These are phyloP conservation scores for Poecilia gillii DNA, from an alignment of 2,797 vertebrate species.

Conservation along the genomic window DNA sequence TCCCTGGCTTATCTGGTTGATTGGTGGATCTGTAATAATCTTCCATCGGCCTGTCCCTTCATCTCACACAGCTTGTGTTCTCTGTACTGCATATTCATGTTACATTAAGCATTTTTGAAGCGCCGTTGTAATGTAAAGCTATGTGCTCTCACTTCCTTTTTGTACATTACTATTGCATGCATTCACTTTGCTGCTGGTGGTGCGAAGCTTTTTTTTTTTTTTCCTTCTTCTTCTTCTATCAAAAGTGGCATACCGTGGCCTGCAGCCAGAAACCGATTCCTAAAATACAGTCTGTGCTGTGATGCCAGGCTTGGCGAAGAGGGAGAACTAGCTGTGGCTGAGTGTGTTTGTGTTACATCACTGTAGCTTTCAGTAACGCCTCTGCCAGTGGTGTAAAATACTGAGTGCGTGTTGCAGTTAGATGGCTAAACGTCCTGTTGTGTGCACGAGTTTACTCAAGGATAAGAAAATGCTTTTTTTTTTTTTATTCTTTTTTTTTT, in stretches of 20 bases:
- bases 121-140: neutral
- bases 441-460: constrained; percentile 39
- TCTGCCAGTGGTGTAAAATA: constrained; percentile 40
- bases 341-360: constrained; percentile 40
- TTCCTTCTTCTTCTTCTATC: constrained; percentile 1
- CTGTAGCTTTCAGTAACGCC: constrained; percentile 39
- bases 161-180: constrained; percentile 4
- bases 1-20: neutral
- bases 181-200: constrained; percentile 18
- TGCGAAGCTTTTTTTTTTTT: too few species aligned
- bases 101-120: neutral
- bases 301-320: constrained; percentile 3
- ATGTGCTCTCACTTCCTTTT: constrained; percentile 9
- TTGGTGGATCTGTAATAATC: constrained; percentile 24
- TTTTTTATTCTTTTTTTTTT: neutral
- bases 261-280: constrained; percentile 28
- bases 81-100: neutral
- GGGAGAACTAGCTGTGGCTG: constrained; percentile 17
- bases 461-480: constrained; percentile 41
- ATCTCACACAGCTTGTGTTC: constrained; percentile 5
- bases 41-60: constrained; percentile 23
- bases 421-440: constrained; percentile 33
- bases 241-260: constrained; percentile 15
- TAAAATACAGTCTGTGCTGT: neutral
- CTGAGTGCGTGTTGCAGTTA: constrained; percentile 45